phyloP scores from a whole-genome alignment of 2,888 invertebrate genomes.

The Drosophila leonis region DNA sequence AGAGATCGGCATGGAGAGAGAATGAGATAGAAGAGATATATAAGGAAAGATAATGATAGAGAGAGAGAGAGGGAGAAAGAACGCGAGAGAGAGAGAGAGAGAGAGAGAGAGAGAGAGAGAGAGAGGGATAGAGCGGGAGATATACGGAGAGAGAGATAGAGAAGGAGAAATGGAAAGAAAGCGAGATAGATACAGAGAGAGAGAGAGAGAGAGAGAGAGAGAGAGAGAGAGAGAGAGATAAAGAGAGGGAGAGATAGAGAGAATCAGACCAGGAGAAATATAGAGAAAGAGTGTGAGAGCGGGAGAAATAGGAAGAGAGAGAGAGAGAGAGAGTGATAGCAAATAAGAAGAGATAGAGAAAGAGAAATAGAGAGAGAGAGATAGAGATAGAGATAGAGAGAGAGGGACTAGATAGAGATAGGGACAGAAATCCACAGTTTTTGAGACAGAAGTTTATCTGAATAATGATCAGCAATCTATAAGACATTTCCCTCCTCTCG shows the following conservation, averaged over 20 bases:
- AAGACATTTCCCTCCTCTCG: not conserved
- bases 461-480: not conserved
- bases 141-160: not conserved
- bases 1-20: not conserved
- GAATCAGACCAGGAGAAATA: rapidly evolving
- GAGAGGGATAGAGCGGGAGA: not conserved
- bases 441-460: not conserved
- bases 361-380: not conserved
- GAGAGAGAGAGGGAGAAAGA: not conserved
- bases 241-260: not conserved
- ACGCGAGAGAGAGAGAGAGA: no score
- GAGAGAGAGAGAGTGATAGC: not conserved
- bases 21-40: not conserved
- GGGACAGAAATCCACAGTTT: not conserved
- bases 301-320: not conserved
- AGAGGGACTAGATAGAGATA: not conserved
- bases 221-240: not conserved
- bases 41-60: no score
- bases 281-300: not conserved
- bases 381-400: not conserved
- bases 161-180: not conserved
- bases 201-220: not conserved
- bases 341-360: no score
- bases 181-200: not conserved
- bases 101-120: no score